Percentiles rank a stretch among this genome's conserved stretches.
These are phyloP conservation scores for Caenorhabditis sulstoni DNA, from an alignment of 2,888 invertebrate genomes.

Conservation along the genomic window DNA sequence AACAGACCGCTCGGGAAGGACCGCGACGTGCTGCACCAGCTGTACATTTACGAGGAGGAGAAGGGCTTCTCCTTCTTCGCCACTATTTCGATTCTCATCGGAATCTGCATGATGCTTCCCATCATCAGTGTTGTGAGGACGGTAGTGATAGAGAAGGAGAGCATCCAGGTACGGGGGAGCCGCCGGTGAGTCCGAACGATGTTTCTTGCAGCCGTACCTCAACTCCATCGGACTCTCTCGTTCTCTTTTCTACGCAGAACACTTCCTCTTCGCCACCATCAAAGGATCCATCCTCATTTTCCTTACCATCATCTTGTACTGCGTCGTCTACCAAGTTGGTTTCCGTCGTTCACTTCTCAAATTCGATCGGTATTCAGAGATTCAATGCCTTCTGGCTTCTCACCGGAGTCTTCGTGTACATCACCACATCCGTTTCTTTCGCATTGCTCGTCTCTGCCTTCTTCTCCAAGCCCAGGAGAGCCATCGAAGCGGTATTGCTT, in stretches of 20 bases:
- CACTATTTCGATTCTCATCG: neutral
- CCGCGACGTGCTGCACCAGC: neutral
- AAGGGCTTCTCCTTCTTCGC: neutral
- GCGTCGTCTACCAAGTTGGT: conserved; percentile 4
- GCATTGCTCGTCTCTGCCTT: conserved; percentile 28
- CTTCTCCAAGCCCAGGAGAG: conserved; percentile 34
- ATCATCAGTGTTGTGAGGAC: conserved; percentile 24
- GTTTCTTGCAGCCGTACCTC: conserved; percentile 20
- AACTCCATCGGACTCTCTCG: conserved; percentile 27
- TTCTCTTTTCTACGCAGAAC: conserved; percentile 14
- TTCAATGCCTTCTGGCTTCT: conserved; percentile 32
- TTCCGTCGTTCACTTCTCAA: neutral
- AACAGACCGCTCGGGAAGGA: neutral
- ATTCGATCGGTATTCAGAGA: neutral
- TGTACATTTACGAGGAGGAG: conserved; percentile 7
- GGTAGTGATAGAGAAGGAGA: conserved; percentile 20
- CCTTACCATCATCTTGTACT: neutral
- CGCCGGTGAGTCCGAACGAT: neutral
- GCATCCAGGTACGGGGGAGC: conserved; percentile 5
- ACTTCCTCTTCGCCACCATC: conserved; percentile 17
- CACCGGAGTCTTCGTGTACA: conserved; percentile 32
- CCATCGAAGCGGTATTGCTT: conserved; percentile 7
- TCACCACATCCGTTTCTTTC: conserved; percentile 13
- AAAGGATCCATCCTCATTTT: conserved; percentile 16
- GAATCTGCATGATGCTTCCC: conserved; percentile 22